Conservation (phyloP, 53 echinoderm and acorn worm genomes). For the Crossaster papposus region DNA sequence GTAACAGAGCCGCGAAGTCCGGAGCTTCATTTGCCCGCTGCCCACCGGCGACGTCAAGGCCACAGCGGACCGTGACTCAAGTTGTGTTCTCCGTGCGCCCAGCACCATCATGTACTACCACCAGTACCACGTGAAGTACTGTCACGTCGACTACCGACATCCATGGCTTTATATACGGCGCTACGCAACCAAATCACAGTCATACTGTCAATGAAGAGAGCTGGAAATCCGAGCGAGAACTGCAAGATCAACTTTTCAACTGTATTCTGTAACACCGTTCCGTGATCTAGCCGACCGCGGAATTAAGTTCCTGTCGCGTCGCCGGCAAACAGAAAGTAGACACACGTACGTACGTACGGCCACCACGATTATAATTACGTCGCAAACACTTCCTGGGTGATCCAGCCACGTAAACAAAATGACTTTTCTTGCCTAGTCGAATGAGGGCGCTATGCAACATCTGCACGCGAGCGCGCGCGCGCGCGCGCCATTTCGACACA, state of each 20-base stretch:
- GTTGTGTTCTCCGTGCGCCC: too few species aligned
- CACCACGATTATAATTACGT: neutral
- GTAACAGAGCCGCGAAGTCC: constrained; percentile 72
- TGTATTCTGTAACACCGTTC: neutral
- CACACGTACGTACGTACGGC: too few species aligned
- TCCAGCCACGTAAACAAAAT: too few species aligned
- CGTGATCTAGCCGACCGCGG: neutral
- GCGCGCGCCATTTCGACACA: too few species aligned
- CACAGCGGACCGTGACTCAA: neutral
- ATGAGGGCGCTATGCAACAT: constrained; percentile 2
- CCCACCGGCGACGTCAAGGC: neutral
- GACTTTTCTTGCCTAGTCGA: neutral
- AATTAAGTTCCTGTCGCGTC: too few species aligned
- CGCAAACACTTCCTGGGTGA: neutral
- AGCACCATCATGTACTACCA: neutral
- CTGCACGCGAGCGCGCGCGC: too few species aligned
- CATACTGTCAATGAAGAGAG: neutral
- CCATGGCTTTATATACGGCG: constrained; percentile 15
- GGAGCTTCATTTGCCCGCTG: constrained; percentile 25
- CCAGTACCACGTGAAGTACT: constrained; percentile 27
- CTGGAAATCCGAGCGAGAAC: too few species aligned
- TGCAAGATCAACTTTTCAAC: neutral
- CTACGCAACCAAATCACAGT: neutral
- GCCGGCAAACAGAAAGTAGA: too few species aligned
- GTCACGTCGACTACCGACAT: neutral